Percentiles rank a stretch among this genome's conserved stretches.
These are phyloP conservation scores for Drosophila melanosoma DNA, from an alignment of 2,888 invertebrate species.

Conservation along the genomic window DNA sequence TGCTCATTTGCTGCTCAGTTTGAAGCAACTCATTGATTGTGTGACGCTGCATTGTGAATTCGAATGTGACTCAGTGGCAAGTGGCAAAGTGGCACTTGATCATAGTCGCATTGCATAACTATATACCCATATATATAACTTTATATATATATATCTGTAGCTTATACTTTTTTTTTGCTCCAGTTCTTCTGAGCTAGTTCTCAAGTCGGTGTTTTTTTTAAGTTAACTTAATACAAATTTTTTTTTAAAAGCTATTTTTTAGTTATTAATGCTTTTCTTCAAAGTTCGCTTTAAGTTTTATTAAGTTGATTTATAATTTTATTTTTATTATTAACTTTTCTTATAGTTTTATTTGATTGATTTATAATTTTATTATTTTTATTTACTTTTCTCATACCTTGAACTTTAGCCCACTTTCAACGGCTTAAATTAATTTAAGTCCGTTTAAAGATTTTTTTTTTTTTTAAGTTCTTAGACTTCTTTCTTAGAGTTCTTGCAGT, in stretches of 20 bases:
- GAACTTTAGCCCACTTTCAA: not conserved
- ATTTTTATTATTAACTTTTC: not conserved
- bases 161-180: not conserved
- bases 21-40: constrained; percentile 21
- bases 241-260: not conserved
- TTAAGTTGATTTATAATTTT: not conserved
- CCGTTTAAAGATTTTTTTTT: not conserved
- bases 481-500: not conserved
- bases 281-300: not conserved
- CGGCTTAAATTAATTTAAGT: not conserved
- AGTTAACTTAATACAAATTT: not conserved
- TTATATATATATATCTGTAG: not conserved
- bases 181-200: not conserved
- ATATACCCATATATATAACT: not conserved
- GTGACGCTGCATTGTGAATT: constrained; percentile 40
- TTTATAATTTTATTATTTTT: not conserved
- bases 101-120: constrained; percentile 1
- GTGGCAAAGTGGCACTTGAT: constrained; percentile 22
- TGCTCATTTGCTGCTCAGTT: constrained; percentile 16
- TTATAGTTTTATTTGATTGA: not conserved
- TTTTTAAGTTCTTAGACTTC: not conserved
- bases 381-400: not conserved
- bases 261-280: not conserved
- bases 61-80: constrained; percentile 24
- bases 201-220: not conserved